Evolutionary conservation across 2,797 vertebrate genomes (phyloP), one percentile per base, ranked within the genome.

Genomic region (Gymnocypris eckloni): DNA sequence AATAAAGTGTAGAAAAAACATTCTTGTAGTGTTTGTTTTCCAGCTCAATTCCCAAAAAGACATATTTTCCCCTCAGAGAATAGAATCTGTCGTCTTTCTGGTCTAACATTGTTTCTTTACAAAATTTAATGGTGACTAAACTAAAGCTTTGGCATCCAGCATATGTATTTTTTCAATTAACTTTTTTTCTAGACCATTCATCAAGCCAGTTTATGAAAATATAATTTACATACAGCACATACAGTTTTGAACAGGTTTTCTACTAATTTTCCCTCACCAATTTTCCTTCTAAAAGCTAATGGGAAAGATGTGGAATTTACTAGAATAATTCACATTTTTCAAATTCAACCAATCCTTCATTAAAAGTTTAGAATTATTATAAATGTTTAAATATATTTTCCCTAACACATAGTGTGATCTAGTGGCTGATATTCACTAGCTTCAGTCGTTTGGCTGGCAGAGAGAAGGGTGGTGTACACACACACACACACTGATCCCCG

Each of bases 401-500:
- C 50, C 22, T 50, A 64, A 54, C 56, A 61, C 48, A 28, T 0
- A 12, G 73, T 84, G 5, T 69, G 48, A 69, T 2, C 52, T 70
- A 52, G 37, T 79, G 59, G 28, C 52, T 81, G 52, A 67, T 71
- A 86, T 86, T 86, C n/a, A 70, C 76, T 54, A 48, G 80, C 69
- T 66, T 81, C 52, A 15, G 86, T 64, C 75, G 75, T 75, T 85
- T 85, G 76, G 64, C 52, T 79, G n/a, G 72, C 83, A 86, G 69
- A 87, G 84, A 70, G 73, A 59, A 81, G 33, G 69, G 56, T 70
- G 15, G 28, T 22, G 39, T 45, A 41, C 72, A 41, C 43, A 76
- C 43, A 83, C 59, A 82, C 75, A 48, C 69, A 59, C 50, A 50
- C 69, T 88, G 90, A 89, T 90, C 90, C 87, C 56, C 18, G n/a